These are phyloP conservation scores for Malurus cyaneus DNA, from an alignment of 2,113 vertebrate species.

Conservation along the genomic window DNA sequence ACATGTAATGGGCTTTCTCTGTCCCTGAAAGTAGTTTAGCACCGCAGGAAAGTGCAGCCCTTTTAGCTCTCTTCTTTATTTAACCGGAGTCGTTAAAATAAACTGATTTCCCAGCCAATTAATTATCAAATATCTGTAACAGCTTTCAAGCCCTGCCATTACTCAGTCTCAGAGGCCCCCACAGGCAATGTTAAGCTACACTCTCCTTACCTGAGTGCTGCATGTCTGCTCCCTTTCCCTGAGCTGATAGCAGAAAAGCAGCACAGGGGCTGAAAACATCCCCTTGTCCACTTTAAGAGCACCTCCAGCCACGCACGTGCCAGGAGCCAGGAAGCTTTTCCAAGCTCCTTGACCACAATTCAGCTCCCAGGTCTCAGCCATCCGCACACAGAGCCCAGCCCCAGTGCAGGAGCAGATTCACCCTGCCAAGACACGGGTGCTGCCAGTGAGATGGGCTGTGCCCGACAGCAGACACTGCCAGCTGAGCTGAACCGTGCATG, in stretches of 20 bases:
- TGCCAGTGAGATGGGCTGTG: background rate
- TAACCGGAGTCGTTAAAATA: slow-evolving; percentile 58
- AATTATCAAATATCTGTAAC: slow-evolving; percentile 67
- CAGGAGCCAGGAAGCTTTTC: background rate
- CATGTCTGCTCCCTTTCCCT: background rate
- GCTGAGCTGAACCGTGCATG: background rate
- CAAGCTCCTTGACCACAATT: rapidly evolving
- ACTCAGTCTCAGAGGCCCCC: slow-evolving; percentile 27
- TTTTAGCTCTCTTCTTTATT: slow-evolving; percentile 63
- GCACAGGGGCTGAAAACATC: background rate
- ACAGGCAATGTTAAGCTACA: background rate
- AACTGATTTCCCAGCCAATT: slow-evolving; percentile 60
- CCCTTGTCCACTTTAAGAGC: background rate
- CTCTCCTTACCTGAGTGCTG: slow-evolving; percentile 42
- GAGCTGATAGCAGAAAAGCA: background rate
- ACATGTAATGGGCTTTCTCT: slow-evolving; percentile 12
- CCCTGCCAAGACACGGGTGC: background rate
- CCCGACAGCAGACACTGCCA: background rate
- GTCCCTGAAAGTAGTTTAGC: slow-evolving; percentile 44
- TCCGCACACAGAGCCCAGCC: rapidly evolving
- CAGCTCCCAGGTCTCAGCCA: background rate
- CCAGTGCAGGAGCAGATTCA: rapidly evolving
- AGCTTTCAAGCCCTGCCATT: slow-evolving; percentile 53
- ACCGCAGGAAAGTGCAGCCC: background rate
- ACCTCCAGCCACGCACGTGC: rapidly evolving